These are phyloP conservation scores for Drosophila neotestacea DNA, from an alignment of 2,888 invertebrate genomes.

Conservation along the genomic window DNA sequence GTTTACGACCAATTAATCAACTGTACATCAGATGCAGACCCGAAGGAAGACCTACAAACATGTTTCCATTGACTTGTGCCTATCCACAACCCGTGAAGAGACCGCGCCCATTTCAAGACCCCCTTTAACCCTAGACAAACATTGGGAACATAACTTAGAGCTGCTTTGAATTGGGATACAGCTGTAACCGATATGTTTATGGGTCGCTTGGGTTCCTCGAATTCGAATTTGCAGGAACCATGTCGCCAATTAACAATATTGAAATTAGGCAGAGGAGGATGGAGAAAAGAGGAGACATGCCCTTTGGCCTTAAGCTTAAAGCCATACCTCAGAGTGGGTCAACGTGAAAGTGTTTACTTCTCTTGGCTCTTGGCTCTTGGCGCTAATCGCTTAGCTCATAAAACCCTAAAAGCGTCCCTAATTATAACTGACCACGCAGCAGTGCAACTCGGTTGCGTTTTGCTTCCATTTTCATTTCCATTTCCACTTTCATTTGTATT, in stretches of 20 bases:
- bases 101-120: slow-evolving; percentile 42
- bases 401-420: slow-evolving; percentile 67
- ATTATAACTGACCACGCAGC: slow-evolving; percentile 83
- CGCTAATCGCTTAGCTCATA: slow-evolving; percentile 73
- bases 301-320: slow-evolving; percentile 3
- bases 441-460: slow-evolving; percentile 68
- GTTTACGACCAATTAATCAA: slow-evolving; percentile 77
- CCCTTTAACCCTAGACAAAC: slow-evolving; percentile 20
- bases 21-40: slow-evolving; percentile 23
- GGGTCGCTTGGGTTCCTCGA: slow-evolving; percentile 40
- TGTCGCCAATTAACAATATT: slow-evolving; percentile 76
- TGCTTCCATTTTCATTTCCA: slow-evolving; percentile 30
- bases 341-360: slow-evolving; percentile 55
- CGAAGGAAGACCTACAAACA: slow-evolving; percentile 6
- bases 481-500: slow-evolving; percentile 35
- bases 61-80: slow-evolving; percentile 33
- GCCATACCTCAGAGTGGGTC: slow-evolving; percentile 42
- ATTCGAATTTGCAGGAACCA: slow-evolving; percentile 42
- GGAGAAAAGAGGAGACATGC: background rate
- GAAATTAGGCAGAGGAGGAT: slow-evolving; percentile 31
- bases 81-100: slow-evolving; percentile 12
- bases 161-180: slow-evolving; percentile 48
- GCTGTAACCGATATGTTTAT: slow-evolving; percentile 61
- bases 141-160: slow-evolving; percentile 45
- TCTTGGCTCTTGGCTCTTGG: slow-evolving; percentile 32